Conservation (phyloP, 2,113 vertebrate species). For the Crotalus viridis region DNA sequence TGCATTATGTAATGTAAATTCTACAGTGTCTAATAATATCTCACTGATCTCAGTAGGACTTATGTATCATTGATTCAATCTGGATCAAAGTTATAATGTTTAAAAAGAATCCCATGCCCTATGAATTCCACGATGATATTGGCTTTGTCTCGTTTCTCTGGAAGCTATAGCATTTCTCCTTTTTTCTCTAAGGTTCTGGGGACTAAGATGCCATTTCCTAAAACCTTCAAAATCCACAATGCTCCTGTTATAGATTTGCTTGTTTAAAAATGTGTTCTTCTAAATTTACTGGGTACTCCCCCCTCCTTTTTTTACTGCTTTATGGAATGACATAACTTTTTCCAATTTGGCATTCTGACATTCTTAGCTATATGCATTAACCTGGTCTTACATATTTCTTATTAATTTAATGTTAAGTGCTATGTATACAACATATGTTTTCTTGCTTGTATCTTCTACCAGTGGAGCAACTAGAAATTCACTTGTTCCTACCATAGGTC, state of each 20-base stretch:
- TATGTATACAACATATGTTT: neutral
- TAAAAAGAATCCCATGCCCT: neutral
- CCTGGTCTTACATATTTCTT: neutral
- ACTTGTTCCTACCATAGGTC: neutral
- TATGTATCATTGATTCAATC: neutral
- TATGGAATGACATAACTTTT: slow-evolving; percentile 16
- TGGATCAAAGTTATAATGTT: neutral
- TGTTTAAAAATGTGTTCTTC: fast-evolving
- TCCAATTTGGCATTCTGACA: slow-evolving; percentile 28
- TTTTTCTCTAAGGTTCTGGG: neutral
- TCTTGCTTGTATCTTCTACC: slow-evolving; percentile 8
- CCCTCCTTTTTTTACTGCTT: neutral
- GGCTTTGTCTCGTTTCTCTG: neutral
- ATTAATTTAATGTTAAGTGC: neutral
- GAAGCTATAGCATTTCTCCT: neutral
- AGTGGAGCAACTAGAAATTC: slow-evolving; percentile 1
- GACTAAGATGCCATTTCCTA: neutral
- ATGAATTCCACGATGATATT: neutral
- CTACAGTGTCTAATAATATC: neutral
- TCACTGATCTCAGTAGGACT: neutral
- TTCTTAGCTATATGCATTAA: slow-evolving; percentile 25
- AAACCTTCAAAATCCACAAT: too few relatives aligned
- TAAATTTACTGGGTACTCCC: neutral
- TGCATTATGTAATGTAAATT: neutral
- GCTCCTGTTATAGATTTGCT: neutral